These are phyloP conservation scores for Petrocephalus microphthalmus DNA, from an alignment of 2,113 vertebrate genomes.

Conservation along the genomic window DNA sequence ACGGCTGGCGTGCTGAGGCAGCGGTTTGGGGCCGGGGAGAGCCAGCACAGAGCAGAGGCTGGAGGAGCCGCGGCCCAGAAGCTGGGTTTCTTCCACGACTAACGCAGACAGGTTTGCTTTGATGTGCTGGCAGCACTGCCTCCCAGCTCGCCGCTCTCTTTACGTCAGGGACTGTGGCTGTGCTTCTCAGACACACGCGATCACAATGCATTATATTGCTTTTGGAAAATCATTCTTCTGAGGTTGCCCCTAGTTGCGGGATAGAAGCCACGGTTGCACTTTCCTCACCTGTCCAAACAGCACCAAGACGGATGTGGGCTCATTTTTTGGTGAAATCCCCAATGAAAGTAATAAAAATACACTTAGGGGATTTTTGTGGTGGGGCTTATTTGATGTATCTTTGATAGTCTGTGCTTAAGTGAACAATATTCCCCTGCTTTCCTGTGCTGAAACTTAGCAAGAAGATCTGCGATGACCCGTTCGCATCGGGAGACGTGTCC, in stretches of 20 bases:
- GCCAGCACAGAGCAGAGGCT: conserved; percentile 11
- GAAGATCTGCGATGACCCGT: conserved; percentile 1
- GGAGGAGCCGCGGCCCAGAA: conserved; percentile 14
- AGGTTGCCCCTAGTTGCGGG: conserved; percentile 46
- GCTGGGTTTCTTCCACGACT: conserved; percentile 41
- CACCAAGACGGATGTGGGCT: conserved; percentile 51
- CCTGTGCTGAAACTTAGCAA: not conserved
- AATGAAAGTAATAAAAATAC: conserved; percentile 35
- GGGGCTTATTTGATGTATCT: conserved; percentile 48
- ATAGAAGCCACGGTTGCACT: conserved; percentile 57
- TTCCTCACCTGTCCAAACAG: conserved; percentile 72
- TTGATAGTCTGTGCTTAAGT: conserved; percentile 37
- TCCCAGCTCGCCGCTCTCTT: conserved; percentile 14
- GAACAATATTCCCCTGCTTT: not conserved
- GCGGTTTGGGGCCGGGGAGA: conserved; percentile 27
- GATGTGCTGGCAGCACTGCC: not conserved
- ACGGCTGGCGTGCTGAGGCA: conserved; percentile 39
- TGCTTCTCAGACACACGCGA: conserved; percentile 35
- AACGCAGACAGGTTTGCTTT: not conserved
- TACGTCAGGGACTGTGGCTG: conserved; percentile 43
- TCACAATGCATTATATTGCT: conserved; percentile 48
- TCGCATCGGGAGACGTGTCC: not conserved
- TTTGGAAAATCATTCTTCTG: conserved; percentile 46
- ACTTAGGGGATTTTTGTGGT: conserved; percentile 30
- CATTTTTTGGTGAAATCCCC: conserved; percentile 46